phyloP scores from a whole-genome alignment of 2,797 vertebrate genomes.

The Gallinago stenura region DNA sequence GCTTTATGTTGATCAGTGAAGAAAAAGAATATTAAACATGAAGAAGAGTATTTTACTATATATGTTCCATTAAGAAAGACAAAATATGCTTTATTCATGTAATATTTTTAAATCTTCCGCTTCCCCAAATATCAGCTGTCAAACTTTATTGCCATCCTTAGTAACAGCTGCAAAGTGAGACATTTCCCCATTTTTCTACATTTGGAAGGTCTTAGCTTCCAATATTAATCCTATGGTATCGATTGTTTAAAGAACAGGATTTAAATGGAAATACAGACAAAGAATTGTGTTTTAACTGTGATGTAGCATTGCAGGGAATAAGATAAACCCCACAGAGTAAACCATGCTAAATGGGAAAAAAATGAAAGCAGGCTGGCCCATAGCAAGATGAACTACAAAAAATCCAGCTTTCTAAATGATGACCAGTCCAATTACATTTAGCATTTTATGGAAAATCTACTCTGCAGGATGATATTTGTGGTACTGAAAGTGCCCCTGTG shows the following conservation, averaged over 20 bases:
- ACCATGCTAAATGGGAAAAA: neutral
- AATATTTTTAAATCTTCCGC: conserved; percentile 7
- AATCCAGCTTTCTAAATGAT: neutral
- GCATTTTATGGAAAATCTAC: neutral
- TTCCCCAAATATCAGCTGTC: neutral
- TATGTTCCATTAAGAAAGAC: conserved; percentile 9
- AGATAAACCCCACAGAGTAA: neutral
- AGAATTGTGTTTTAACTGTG: neutral
- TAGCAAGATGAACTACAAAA: neutral
- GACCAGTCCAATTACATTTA: neutral
- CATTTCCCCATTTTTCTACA: neutral
- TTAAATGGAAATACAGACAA: neutral
- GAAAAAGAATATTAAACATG: neutral
- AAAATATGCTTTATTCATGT: conserved; percentile 27
- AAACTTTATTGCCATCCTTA: neutral
- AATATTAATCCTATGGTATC: neutral
- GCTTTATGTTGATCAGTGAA: neutral
- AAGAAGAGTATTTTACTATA: neutral
- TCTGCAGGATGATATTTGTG: neutral
- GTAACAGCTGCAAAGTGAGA: neutral
- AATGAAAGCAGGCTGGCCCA: neutral
- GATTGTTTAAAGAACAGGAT: neutral
- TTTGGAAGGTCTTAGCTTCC: neutral
- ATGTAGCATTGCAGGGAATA: neutral
- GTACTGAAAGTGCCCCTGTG: neutral